Evolutionary conservation across 2,113 vertebrate species (phyloP), one percentile per base, ranked within the genome.

Genomic region (Scophthalmus maximus): DNA sequence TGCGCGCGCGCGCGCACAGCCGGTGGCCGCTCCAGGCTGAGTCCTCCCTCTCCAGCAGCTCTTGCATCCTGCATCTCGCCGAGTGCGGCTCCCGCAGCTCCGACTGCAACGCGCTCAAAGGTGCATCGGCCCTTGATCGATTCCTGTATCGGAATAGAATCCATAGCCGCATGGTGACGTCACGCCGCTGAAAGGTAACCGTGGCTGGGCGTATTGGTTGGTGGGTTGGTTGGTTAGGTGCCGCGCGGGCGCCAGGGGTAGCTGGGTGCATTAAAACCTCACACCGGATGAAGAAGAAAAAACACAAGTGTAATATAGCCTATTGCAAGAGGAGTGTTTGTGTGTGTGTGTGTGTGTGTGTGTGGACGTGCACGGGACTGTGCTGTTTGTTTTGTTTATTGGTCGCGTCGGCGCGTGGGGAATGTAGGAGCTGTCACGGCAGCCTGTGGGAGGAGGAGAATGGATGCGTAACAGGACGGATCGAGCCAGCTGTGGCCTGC

Each of bases 401-500:
- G 73, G 56, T 73, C 61, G 83, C 78, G 80, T 76, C 72, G 77
- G 81, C 61, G 83, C 78, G 80, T 76, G 74, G 77, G 81, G 55
- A 47, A 86, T 90, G 88, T 78, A 84, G 85, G 23, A 38, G 86
- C 73, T 60, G 76, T 64, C 79, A 66, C 73, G 47, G 87, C 46
- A 59, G 76, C 51, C 52, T 32, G 86, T 60, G 25, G 68, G 71
- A 70, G 70, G 59, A 77, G 73, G 81, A n/a, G n/a, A n/a, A 89
- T 88, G 89, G 72, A 87, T 59, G 90, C 75, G 55, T 91, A 86
- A 86, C 76, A 52, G 88, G 55, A 80, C 76, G 77, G 78, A 86
- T 65, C 65, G 62, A 83, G 83, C 88, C 91, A 90, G 89, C 89
- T 89, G 91, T 89, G 91, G 91, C 89, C 91, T 86, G 89, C 88